Base-by-base conservation (phyloP, 2,888 invertebrate genomes). In the Luperina testacea region DNA sequence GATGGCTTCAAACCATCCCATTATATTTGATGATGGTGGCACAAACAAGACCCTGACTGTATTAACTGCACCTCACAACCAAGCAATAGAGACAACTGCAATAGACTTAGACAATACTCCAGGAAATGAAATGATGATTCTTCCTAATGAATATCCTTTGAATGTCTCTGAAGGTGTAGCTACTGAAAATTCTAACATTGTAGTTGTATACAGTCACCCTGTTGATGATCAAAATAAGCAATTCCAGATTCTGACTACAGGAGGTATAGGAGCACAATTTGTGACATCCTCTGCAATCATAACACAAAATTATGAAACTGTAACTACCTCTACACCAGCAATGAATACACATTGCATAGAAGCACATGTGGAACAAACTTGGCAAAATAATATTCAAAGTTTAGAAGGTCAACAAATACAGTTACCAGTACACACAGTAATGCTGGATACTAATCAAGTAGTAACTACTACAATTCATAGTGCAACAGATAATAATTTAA, bases 151-250 rank as follows among this genome's bases (percentile, higher is more conserved):
- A 84, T 97, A 97, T 91, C 97, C 97, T 79, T 92, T 97, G 61
- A 97, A 97, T 94, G 97, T 97, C 42, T 94, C 97, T 81, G 95
- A 97, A 86, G 91, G 96, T 57, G 95, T 96, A 75, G 87, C 95
- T 63, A 89, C 93, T 77, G 97, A 97, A 82, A 97, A 97, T 92
- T 97, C 97, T 2, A 97, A 97, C 88, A 97, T 97, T 91, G 97
- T 97, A 24, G 97, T 97, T 70, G 96, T 97, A 32, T 97, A 97
- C 88, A 97, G 97, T 91, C 97, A 97, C 91, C 97, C 97, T 67
- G 96, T 97, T 59, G 96, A 97, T 90, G 97, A 97, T 78, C 96
- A 96, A 91, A 96, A 95, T 89, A 97, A 97, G 87, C 97, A 97
- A 89, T 97, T 95, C 87, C 92, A 97, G 95, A 90, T 96, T 63